A percentile compares a stretch with the other conserved stretches of the same genome.
Evolutionary conservation across 2,888 invertebrate genomes (phyloP).

Genomic region (Zeuzera pyrina): DNA sequence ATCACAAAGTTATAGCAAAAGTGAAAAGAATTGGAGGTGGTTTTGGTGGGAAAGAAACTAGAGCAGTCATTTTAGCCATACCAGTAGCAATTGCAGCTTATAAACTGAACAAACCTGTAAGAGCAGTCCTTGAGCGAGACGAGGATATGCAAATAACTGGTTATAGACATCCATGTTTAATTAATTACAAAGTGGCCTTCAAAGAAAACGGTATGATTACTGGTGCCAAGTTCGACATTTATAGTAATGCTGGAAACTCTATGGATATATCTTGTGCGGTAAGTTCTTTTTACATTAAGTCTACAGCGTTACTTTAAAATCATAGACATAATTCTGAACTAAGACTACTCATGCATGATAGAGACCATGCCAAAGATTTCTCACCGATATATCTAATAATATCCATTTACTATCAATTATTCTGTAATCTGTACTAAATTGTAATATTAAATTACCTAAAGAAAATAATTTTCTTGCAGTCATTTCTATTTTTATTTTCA

Average conservation of each 20-base stretch:
- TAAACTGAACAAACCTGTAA: slow-evolving; percentile 79
- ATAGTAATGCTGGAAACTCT: slow-evolving; percentile 81
- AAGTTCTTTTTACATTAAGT: no score
- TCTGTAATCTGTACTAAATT: no score
- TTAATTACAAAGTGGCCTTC: slow-evolving; percentile 83
- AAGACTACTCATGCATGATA: no score
- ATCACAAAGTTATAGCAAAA: slow-evolving; percentile 77
- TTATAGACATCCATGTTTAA: slow-evolving; percentile 84
- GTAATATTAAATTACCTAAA: no score
- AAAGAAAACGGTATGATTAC: slow-evolving; percentile 78
- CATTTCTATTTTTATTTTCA: slow-evolving; percentile 37
- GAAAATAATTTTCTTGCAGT: no score
- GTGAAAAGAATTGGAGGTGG: slow-evolving; percentile 89
- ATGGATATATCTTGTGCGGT: slow-evolving; percentile 80
- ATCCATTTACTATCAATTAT: no score
- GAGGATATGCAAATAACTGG: slow-evolving; percentile 90
- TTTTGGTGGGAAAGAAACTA: slow-evolving; percentile 91
- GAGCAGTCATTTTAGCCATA: slow-evolving; percentile 71
- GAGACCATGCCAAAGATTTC: no score
- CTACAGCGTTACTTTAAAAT: no score
- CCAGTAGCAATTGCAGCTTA: slow-evolving; percentile 83
- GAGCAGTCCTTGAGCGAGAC: slow-evolving; percentile 86
- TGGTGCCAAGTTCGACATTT: slow-evolving; percentile 76
- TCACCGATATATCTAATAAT: no score
- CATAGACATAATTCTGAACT: no score